Base-by-base conservation (phyloP, 1,140 invertebrate genomes). In the Dufourea novaeangliae region DNA sequence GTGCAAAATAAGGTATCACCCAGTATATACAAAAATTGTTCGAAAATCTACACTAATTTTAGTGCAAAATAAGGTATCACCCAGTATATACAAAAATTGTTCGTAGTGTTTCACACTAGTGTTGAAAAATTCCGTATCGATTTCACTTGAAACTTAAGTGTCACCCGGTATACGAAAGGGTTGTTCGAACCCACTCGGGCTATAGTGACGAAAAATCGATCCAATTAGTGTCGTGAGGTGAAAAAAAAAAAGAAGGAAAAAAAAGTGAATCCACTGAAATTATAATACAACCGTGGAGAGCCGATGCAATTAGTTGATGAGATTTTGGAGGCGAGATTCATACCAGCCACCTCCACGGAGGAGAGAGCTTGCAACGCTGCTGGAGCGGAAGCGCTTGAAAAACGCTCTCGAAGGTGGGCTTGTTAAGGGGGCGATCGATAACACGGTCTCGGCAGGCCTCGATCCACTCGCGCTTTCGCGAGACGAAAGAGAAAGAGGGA, bases 381-480 rank as follows among this genome's bases (percentile, higher is more conserved):
- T 12, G 27, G 46, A 62, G 68, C 75, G 67, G 75, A 77, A 77
- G 67, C 44, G 73, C 41, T 77, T 50, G 75, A 56, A 77, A 71
- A 77, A 62, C 44, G 56, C 57, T 71, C 67, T 69, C 54, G 64
- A 71, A 77, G 67, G 57, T 29, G 57, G 67, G 57, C 57, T 77
- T 63, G 57, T 77, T 70, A 77, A 50, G 44, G 12, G 34, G 34
- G 22, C 25, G 62, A 74, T 74, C 61, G 70, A 74, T 79, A 74
- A 79, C 77, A 52, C 77, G 71, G 61, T 67, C 71, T 61, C 69
- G 57, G 44, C 32, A 4, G 41, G 3, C 20, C 71, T 59, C 77
- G 77, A 79, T 74, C 50, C 71, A 79, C 77, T 79, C 77, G 77
- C 77, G 71, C 77, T 79, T 79, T 79, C 71, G 70, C 77, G 77